Evolutionary conservation across 2,888 invertebrate species (phyloP).

Genomic region (Protophormia terraenovae): DNA sequence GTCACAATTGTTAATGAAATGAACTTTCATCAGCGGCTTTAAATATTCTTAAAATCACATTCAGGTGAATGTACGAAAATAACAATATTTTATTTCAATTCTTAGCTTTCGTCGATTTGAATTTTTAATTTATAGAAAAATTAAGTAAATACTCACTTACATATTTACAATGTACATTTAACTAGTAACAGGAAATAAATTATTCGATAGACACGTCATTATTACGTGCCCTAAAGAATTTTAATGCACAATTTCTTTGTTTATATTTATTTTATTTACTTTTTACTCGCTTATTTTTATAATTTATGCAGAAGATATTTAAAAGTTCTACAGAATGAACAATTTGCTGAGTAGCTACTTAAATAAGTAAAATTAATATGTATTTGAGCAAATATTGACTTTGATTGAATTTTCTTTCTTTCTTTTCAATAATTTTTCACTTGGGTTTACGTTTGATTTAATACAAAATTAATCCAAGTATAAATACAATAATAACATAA

Average conservation of each 20-base stretch:
- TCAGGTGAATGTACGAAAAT: background rate
- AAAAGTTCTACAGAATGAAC: background rate
- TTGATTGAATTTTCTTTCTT: background rate
- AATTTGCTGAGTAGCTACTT: background rate
- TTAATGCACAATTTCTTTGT: background rate
- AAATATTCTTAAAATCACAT: background rate
- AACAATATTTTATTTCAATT: background rate
- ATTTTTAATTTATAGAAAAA: background rate
- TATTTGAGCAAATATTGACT: background rate
- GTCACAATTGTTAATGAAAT: background rate
- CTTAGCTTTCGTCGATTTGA: background rate
- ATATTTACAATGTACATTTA: background rate
- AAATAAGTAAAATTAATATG: background rate
- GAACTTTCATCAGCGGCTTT: background rate
- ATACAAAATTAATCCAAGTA: constrained; percentile 17
- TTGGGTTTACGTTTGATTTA: constrained; percentile 13
- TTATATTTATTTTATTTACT: background rate
- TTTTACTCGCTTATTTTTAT: background rate
- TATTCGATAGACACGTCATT: background rate
- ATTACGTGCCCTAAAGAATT: background rate
- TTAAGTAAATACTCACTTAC: background rate
- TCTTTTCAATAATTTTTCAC: constrained; percentile 1
- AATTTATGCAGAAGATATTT: background rate
- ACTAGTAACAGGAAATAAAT: background rate
- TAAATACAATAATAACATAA: constrained; percentile 1